These are phyloP conservation scores for Drosophila pseudoobscura DNA, from an alignment of 1,140 invertebrate species.

Conservation along the genomic window DNA sequence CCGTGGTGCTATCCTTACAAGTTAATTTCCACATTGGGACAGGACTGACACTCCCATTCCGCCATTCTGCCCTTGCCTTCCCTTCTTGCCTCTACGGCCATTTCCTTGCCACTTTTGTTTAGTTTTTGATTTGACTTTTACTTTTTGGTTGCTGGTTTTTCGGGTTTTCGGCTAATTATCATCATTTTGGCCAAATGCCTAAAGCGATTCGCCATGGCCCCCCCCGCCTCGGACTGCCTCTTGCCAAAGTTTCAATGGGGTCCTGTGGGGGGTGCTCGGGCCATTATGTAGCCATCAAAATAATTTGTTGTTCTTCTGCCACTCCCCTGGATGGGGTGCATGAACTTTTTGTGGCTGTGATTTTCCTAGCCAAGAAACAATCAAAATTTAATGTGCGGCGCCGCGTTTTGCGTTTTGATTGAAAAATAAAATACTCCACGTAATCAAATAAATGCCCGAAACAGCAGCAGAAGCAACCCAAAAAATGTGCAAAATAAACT, in stretches of 20 bases:
- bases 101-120: slow-evolving; percentile 75
- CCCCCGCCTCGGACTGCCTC: slow-evolving; percentile 15
- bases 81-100: slow-evolving; percentile 40
- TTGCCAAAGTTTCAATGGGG: slow-evolving; percentile 59
- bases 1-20: slow-evolving; percentile 45
- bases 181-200: slow-evolving; percentile 76
- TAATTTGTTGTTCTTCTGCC: slow-evolving; percentile 60
- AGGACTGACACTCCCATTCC: slow-evolving; percentile 52
- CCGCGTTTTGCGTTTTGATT: slow-evolving; percentile 67
- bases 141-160: slow-evolving; percentile 60
- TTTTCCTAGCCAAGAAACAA: slow-evolving; percentile 73
- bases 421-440: slow-evolving; percentile 75
- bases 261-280: slow-evolving; percentile 1
- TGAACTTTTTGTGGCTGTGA: slow-evolving; percentile 66
- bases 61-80: neutral
- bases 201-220: slow-evolving; percentile 57
- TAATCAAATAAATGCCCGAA: slow-evolving; percentile 74
- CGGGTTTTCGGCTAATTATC: slow-evolving; percentile 73
- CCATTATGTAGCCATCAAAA: slow-evolving; percentile 77
- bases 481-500: slow-evolving; percentile 75
- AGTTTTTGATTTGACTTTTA: slow-evolving; percentile 80
- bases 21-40: slow-evolving; percentile 81
- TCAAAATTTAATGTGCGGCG: slow-evolving; percentile 80
- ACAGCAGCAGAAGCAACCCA: slow-evolving; percentile 10
- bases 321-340: slow-evolving; percentile 14